Evolutionary conservation across 2,888 invertebrate genomes (phyloP).

Genomic region (Pseudoips prasinana): DNA sequence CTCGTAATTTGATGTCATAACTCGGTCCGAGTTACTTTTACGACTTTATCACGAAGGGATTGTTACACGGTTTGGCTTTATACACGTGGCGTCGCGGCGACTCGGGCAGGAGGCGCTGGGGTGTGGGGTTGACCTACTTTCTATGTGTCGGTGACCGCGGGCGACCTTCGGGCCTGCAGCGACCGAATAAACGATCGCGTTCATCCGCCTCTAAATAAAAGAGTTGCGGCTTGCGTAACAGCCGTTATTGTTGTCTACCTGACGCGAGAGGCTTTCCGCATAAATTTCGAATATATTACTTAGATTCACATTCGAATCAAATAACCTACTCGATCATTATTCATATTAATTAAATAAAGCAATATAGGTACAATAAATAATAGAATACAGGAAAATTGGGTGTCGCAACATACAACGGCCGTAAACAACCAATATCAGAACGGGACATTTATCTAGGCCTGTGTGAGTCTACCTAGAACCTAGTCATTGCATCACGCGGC

Average conservation of each 20-base stretch:
- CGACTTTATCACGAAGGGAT: too few species aligned
- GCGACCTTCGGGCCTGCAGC: constrained; percentile 74
- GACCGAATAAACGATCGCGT: constrained; percentile 55
- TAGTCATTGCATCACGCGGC: constrained; percentile 72
- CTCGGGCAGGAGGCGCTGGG: constrained; percentile 23
- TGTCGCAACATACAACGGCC: constrained; percentile 24
- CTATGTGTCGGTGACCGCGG: constrained; percentile 70
- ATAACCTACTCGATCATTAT: too few species aligned
- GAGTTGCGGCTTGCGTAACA: constrained; percentile 55
- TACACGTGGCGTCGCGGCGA: constrained; percentile 39
- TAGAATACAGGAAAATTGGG: constrained; percentile 27
- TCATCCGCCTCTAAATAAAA: constrained; percentile 57
- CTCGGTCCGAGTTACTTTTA: too few species aligned
- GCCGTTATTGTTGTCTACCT: constrained; percentile 51
- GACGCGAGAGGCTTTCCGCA: constrained; percentile 12
- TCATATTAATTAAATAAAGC: too few species aligned
- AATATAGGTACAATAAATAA: constrained; percentile 1
- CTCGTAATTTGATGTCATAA: too few species aligned
- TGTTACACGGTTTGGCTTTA: too few species aligned
- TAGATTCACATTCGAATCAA: too few species aligned
- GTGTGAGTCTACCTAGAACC: constrained; percentile 63
- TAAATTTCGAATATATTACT: constrained; percentile 3
- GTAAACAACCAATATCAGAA: constrained; percentile 51
- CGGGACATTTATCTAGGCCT: constrained; percentile 54
- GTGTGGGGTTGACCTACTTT: constrained; percentile 70